phyloP scores from a whole-genome alignment of 1,140 invertebrate genomes.

The Elymnias hypermnestra region DNA sequence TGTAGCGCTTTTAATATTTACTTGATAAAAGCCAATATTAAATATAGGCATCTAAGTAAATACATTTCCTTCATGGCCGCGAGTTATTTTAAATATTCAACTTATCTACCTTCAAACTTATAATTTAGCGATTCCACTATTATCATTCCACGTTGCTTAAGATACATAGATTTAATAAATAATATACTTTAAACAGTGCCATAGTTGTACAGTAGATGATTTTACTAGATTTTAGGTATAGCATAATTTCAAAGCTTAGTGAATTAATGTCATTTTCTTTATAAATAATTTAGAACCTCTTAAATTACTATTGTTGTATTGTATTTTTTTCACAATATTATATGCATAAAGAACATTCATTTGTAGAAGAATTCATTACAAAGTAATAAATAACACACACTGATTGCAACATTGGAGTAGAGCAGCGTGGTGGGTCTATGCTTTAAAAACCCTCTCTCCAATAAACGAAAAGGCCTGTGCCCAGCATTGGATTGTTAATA shows the following conservation, averaged over 20 bases:
- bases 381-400: too few species aligned
- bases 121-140: conserved; percentile 27
- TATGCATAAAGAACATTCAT: too few species aligned
- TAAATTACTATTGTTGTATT: too few species aligned
- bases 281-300: too few species aligned
- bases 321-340: too few species aligned
- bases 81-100: conserved; percentile 11
- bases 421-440: too few species aligned
- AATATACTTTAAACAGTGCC: conserved; percentile 41
- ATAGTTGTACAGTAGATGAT: conserved; percentile 45
- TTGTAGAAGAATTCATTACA: too few species aligned
- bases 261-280: conserved; percentile 1
- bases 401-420: too few species aligned
- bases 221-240: conserved; percentile 26
- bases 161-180: conserved; percentile 19
- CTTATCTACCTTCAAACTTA: conserved; percentile 18
- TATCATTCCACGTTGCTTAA: conserved; percentile 33
- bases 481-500: too few species aligned
- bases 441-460: too few species aligned
- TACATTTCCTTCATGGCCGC: too few species aligned
- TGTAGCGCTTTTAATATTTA: conserved; percentile 27
- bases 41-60: conserved; percentile 27
- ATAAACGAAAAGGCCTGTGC: too few species aligned
- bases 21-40: conserved; percentile 27
- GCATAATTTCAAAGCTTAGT: conserved; percentile 13